These are phyloP conservation scores for Sussaba pulchella DNA, from an alignment of 2,888 invertebrate genomes.

Conservation along the genomic window DNA sequence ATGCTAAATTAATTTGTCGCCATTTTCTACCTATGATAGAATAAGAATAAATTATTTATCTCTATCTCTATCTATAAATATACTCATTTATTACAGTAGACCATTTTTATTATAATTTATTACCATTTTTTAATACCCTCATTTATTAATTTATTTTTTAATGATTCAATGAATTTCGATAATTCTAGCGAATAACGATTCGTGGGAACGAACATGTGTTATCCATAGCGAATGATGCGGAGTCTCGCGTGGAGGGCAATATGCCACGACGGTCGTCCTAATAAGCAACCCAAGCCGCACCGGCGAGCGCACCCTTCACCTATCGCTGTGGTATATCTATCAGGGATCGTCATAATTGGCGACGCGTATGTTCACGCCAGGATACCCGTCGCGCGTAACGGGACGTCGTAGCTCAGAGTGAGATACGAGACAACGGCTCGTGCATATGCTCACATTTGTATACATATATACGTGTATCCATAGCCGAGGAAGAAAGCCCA, in stretches of 20 bases:
- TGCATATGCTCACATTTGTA: conserved; percentile 45
- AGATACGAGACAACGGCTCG: conserved; percentile 31
- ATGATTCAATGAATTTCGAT: not conserved
- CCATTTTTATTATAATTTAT: too few relatives aligned
- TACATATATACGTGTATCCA: conserved; percentile 12
- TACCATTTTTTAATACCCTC: too few relatives aligned
- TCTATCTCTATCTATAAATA: too few relatives aligned
- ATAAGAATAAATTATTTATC: too few relatives aligned
- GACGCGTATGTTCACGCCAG: conserved; percentile 69
- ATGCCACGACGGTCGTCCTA: conserved; percentile 67
- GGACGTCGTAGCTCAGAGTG: conserved; percentile 19
- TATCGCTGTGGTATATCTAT: conserved; percentile 68
- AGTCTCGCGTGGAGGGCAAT: conserved; percentile 34
- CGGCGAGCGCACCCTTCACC: conserved; percentile 58
- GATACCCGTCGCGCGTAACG: conserved; percentile 23
- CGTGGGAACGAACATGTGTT: conserved; percentile 2
- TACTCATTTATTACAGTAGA: too few relatives aligned
- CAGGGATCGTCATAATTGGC: conserved; percentile 78
- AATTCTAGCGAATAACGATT: not conserved
- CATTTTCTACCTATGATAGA: too few relatives aligned
- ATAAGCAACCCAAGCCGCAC: conserved; percentile 68
- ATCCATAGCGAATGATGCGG: conserved; percentile 8
- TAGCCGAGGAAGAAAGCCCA: conserved; percentile 21
- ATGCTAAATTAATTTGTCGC: too few relatives aligned
- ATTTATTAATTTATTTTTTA: not conserved